Evolutionary conservation across 2,888 invertebrate genomes (phyloP).

Genomic region (Pyrgus malvae): DNA sequence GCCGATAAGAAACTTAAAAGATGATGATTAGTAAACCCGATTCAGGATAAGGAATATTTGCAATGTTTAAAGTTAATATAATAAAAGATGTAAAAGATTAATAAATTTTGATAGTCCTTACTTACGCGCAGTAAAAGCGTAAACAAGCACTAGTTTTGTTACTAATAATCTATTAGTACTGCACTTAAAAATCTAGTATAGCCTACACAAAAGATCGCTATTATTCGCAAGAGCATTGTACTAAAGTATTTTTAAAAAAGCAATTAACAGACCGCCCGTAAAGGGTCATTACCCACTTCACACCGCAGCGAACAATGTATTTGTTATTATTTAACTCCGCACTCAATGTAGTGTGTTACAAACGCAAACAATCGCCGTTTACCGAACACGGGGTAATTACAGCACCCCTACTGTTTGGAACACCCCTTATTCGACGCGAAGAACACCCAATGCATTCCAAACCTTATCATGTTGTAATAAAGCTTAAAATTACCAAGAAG

Average conservation of each 20-base stretch:
- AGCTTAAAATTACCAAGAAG: slow-evolving; percentile 27
- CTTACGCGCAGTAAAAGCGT: slow-evolving; percentile 9
- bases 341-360: slow-evolving; percentile 49
- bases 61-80: too few relatives aligned
- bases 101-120: slow-evolving; percentile 4
- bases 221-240: slow-evolving; percentile 33
- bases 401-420: slow-evolving; percentile 52
- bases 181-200: slow-evolving; percentile 4
- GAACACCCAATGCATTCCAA: slow-evolving; percentile 27
- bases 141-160: slow-evolving; percentile 13
- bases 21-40: too few relatives aligned
- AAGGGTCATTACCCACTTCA: slow-evolving; percentile 50
- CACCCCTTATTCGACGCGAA: slow-evolving; percentile 43
- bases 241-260: slow-evolving; percentile 45
- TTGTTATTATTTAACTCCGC: slow-evolving; percentile 68
- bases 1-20: too few relatives aligned
- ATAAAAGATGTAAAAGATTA: too few relatives aligned
- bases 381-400: slow-evolving; percentile 66
- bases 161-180: slow-evolving; percentile 19
- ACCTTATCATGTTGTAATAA: slow-evolving; percentile 34
- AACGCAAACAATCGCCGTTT: slow-evolving; percentile 61
- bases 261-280: slow-evolving; percentile 57
- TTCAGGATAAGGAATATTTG: too few relatives aligned
- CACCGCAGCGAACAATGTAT: slow-evolving; percentile 58
- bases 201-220: slow-evolving; percentile 29